Evolutionary conservation across 2,888 invertebrate species (phyloP), one percentile per base, ranked within the genome.

Genomic region (Agrenia bidenticulata): DNA sequence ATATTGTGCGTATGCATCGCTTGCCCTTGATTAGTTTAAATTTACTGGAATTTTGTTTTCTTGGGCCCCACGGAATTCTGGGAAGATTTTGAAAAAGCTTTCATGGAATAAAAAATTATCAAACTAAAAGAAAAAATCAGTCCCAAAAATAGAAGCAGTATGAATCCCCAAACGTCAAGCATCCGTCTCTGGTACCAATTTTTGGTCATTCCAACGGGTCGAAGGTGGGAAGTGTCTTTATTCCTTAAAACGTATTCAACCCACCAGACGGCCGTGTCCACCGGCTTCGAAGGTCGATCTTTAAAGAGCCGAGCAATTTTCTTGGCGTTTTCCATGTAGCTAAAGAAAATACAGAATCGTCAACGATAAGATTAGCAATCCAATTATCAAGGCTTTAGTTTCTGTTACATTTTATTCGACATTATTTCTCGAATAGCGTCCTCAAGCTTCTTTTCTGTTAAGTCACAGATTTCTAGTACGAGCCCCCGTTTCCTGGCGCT

Each of bases 141-240:
- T n/a, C n/a, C n/a, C n/a, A n/a, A n/a, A n/a, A n/a, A n/a, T n/a
- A n/a, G n/a, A n/a, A n/a, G n/a, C n/a, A 39, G 39, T 11, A 69
- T 17, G n/a, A 67, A 55, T 13, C 45, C 63, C 70, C 73, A 73
- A 19, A 73, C 65, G 50, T 73, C 69, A 15, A 73, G 32, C 15
- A 59, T 41, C 21, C 73, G 39, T 49, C 67, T 27, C 32, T 65
- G 24, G 4, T 53, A 70, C 69, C 69, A 70, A 2, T 51, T 64
- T 23, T 55, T 55, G 2, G 70, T 21, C 19, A 61, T 61, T n/a
- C 65, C 60, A 11, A 63, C 11, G 1, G 70, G 62, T 37, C 41
- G 53, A 0, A 72, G 49, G 49, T 65, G 61, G 1, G 60, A 49
- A 1, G 65, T 72, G 58, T 69, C 53, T 53, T 65, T 63, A 54